Base-by-base conservation (phyloP, 2,797 vertebrate species). In the Muraenolepis orangiensis region DNA sequence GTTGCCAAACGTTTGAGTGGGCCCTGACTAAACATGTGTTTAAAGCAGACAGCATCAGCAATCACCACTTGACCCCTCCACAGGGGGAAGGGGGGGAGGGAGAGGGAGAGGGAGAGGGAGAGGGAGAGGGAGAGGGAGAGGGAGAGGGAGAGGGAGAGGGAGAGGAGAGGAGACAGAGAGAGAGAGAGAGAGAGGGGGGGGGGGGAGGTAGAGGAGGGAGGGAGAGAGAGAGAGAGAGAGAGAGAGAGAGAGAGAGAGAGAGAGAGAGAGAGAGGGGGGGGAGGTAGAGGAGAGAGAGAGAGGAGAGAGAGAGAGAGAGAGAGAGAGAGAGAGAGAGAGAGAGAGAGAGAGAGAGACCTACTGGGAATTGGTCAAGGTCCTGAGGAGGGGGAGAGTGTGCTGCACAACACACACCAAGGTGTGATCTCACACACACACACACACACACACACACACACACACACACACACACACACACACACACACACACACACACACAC, bases 1-100 rank as follows among this genome's bases (percentile, higher is more conserved):
- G 96, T 97, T 98, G 95, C 96, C 97, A 99, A 98, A 96, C 94
- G 96, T 96, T 93, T 90, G 87, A 88, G 88, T 90, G 86, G 90
- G 88, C 85, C 85, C 87, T 87, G 85, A 82, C 93, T 95, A 95
- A 96, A 95, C 96, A 97, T 93, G 86, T 97, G 96, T 95, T 96
- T 93, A 91, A 93, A 85, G 92, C 90, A 95, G 95, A 94, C 95
- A 93, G 95, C 94, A 95, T 94, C 95, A 95, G 95, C 95, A 92
- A 93, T 95, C 95, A 94, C 94, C 95, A 96, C 95, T 96, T 98
- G 96, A 98, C 96, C 96, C 94, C 91, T 88, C 81, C 86, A 92
- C 93, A 93, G 92, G 84, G 82, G 72, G 14, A 2, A 31, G 16
- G 91, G 91, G 82, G 82, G 73, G 40, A 91, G 88, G 91, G 86